Evolutionary conservation across 2,113 vertebrate genomes (phyloP).

Genomic region (Mustela lutreola): DNA sequence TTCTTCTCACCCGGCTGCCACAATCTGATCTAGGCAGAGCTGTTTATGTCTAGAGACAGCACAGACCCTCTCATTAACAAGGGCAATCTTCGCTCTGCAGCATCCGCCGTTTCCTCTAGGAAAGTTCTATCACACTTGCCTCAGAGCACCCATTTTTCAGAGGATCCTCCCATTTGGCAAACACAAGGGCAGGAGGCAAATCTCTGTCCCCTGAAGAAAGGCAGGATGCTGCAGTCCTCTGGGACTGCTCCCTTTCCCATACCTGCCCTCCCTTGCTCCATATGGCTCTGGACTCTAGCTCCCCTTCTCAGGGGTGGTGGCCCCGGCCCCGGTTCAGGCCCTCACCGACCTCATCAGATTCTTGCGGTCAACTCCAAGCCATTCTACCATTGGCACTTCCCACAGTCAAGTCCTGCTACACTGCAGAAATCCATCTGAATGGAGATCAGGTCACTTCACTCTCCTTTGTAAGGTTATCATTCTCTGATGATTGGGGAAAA

Average conservation of each 20-base stretch:
- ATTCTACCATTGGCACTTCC: not conserved
- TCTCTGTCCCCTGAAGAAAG: not conserved
- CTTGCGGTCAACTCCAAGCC: not conserved
- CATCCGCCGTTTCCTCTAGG: not conserved
- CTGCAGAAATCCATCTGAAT: not conserved
- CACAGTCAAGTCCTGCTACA: not conserved
- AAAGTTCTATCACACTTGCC: not conserved
- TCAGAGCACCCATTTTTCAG: not conserved
- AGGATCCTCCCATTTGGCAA: not conserved
- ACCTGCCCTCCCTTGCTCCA: not conserved
- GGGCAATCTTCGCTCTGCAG: not conserved
- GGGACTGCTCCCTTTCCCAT: not conserved
- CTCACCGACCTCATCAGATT: not conserved
- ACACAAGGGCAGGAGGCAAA: not conserved
- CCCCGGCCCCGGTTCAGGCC: accelerated
- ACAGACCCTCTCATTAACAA: not conserved
- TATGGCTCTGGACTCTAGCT: not conserved
- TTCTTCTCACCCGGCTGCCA: slow-evolving; percentile 53
- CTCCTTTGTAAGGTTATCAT: not conserved
- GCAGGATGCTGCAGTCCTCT: not conserved
- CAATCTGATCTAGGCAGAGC: not conserved
- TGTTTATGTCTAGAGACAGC: slow-evolving; percentile 21
- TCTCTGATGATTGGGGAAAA: not conserved
- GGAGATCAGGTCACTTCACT: not conserved
- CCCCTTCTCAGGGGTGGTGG: not conserved